Evolutionary conservation across 1,140 invertebrate genomes (phyloP).

Genomic region (Drosophila kikkawai): DNA sequence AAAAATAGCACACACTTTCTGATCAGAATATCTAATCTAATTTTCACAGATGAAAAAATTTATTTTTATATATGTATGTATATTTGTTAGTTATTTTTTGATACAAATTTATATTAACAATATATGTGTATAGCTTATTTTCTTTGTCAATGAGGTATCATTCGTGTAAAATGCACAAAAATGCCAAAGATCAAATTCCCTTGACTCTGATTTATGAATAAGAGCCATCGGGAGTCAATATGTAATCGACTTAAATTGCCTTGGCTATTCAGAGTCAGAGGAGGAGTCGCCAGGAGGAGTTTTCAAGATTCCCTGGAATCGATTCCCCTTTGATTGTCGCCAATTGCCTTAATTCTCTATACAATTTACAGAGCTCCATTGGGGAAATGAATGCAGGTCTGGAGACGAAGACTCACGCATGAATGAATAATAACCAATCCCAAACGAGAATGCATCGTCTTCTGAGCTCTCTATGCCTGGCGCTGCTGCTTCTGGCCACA

Average conservation of each 20-base stretch:
- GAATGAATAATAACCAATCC: constrained; percentile 4
- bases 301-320: constrained; percentile 3
- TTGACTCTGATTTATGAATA: neutral
- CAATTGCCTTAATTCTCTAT: constrained; percentile 32
- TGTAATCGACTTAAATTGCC: neutral
- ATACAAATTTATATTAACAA: neutral
- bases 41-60: neutral
- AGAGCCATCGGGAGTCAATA: neutral
- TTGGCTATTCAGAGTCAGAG: neutral
- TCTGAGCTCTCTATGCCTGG: neutral
- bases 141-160: neutral
- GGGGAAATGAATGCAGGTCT: constrained; percentile 21
- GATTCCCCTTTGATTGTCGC: constrained; percentile 34
- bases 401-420: neutral
- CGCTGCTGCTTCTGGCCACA: constrained; percentile 15
- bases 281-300: constrained; percentile 2
- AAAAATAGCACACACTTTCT: constrained; percentile 1
- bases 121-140: neutral
- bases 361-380: constrained; percentile 20
- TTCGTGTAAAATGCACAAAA: neutral
- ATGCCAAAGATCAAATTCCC: neutral
- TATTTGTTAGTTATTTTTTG: too few relatives aligned
- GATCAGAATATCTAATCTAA: neutral
- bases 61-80: too few relatives aligned
- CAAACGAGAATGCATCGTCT: constrained; percentile 23